Percentiles rank a stretch among this genome's conserved stretches.
These are phyloP conservation scores for Glaucopsyche alexis DNA, from an alignment of 2,888 invertebrate genomes.

Conservation along the genomic window DNA sequence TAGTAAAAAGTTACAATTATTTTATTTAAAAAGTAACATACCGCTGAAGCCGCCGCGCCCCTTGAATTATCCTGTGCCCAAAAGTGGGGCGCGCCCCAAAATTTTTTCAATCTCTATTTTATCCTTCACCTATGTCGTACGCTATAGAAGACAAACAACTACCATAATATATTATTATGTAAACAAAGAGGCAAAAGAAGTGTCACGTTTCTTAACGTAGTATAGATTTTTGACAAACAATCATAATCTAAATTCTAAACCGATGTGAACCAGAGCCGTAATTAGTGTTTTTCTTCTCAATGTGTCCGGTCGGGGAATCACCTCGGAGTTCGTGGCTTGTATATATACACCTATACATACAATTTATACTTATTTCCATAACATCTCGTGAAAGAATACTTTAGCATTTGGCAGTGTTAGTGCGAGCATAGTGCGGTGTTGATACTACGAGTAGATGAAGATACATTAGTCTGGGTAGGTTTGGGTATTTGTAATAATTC, in stretches of 20 bases:
- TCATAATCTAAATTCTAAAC: not conserved
- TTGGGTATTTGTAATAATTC: not conserved
- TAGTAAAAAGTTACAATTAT: too few species aligned
- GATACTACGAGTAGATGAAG: not conserved
- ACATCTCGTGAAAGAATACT: not conserved
- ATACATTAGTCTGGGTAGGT: not conserved
- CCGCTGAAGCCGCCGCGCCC: too few species aligned
- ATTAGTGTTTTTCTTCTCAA: constrained; percentile 7
- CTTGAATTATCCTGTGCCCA: too few species aligned
- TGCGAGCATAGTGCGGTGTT: not conserved
- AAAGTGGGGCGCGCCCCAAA: too few species aligned
- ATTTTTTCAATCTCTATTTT: too few species aligned
- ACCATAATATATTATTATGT: too few species aligned
- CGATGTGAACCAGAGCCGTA: not conserved
- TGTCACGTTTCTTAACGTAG: not conserved
- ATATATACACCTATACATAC: constrained; percentile 34
- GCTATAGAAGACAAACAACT: too few species aligned
- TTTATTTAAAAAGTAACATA: too few species aligned
- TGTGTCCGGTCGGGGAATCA: constrained; percentile 35
- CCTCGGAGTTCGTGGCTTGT: constrained; percentile 33
- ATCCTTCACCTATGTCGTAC: too few species aligned
- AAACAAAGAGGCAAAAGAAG: not conserved
- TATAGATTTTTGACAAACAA: not conserved
- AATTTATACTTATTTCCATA: not conserved
- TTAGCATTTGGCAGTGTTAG: not conserved